Evolutionary conservation across 1,140 invertebrate species (phyloP), one percentile per base, ranked within the genome.

Genomic region (Sweltsa coloradensis): DNA sequence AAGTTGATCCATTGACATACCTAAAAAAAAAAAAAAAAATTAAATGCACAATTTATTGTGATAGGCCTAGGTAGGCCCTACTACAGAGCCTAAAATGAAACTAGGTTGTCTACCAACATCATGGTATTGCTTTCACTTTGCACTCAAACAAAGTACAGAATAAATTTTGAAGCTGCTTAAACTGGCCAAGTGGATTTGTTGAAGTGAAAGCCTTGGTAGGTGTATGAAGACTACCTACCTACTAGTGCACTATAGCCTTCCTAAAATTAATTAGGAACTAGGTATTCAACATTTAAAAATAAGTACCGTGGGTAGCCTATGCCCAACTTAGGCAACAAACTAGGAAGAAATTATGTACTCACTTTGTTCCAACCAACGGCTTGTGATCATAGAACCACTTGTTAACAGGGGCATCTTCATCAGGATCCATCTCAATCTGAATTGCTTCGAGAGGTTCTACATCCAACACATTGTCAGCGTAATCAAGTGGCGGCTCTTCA

Each of bases 311-410:
- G 34, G 21, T n/a, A 34, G 16, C 36, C 3, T 42, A 42, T 43
- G 29, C 44, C 11, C 18, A 57, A 48, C n/a, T n/a, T n/a, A n/a
- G n/a, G n/a, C n/a, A n/a, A n/a, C n/a, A n/a, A n/a, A n/a, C n/a
- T 41, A 40, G 31, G 2, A 22, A 27, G 24, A 0, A 22, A 36
- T 42, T 3, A 25, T 26, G 5, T 45, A 65, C 66, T 69, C 63
- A 78, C 73, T 83, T 85, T 37, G 90, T 85, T 45, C 92, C 91
- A 53, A 92, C 74, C 1, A 99, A 69, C 7, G 97, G 94, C 64
- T 97, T 96, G 64, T 97, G 90, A 61, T 99, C 96, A 64, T 99
- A 99, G 64, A 99, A 94, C 97, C 97, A 99, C 27, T 89, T 81
- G 23, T 77, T 74, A 14, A 93, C 90, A 41, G 85, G 78, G 43